Conservation (phyloP, 2,797 vertebrate species). For the Gorsachius magnificus region DNA sequence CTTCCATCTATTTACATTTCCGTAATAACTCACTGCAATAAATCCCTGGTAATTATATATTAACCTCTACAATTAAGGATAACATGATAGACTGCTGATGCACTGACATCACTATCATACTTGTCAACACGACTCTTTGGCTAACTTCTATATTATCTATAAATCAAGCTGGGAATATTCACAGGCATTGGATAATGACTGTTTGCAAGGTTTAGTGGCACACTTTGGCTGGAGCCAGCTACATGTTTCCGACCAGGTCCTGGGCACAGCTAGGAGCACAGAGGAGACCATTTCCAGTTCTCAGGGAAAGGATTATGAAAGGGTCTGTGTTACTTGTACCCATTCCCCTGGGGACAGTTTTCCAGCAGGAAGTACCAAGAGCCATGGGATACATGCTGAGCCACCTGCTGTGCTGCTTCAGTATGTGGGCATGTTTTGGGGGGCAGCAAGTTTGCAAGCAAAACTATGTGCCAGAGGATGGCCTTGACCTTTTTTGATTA, state of each 20-base stretch:
- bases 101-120: background rate
- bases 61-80: background rate
- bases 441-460: background rate
- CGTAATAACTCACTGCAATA: background rate
- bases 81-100: background rate
- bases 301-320: background rate
- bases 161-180: background rate
- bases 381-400: background rate
- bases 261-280: fast-evolving
- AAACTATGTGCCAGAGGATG: background rate
- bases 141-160: background rate
- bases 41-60: background rate
- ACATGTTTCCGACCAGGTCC: background rate
- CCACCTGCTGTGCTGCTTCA: background rate
- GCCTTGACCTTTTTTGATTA: background rate
- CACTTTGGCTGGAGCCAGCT: background rate
- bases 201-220: background rate
- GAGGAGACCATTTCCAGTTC: background rate
- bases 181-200: background rate
- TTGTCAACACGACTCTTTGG: background rate
- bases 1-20: background rate
- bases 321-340: background rate
- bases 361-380: background rate
- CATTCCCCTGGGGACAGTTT: background rate
- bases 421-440: fast-evolving